phyloP scores from a whole-genome alignment of 1,140 invertebrate genomes.

The Patella vulgata region DNA sequence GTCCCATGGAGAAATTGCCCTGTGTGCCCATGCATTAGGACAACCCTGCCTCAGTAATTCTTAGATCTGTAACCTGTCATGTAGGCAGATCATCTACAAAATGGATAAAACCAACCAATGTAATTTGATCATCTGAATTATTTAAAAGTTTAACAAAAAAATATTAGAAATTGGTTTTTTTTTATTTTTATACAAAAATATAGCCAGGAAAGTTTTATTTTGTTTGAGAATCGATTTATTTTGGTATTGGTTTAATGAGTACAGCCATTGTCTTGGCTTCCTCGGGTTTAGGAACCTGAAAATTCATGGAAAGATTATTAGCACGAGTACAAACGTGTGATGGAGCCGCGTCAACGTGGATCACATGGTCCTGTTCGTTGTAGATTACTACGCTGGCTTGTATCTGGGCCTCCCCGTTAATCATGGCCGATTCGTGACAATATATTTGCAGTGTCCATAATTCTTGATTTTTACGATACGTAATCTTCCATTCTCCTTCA shows the following conservation, averaged over 20 bases:
- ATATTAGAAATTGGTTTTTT: too few relatives aligned
- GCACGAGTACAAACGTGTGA: slow-evolving; percentile 52
- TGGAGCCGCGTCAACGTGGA: slow-evolving; percentile 60
- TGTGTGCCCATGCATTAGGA: too few relatives aligned
- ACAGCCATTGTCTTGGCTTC: slow-evolving; percentile 58
- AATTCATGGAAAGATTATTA: slow-evolving; percentile 53
- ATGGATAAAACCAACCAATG: too few relatives aligned
- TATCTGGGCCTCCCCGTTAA: slow-evolving; percentile 57
- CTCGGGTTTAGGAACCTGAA: slow-evolving; percentile 45
- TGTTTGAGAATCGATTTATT: too few relatives aligned
- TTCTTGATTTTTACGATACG: slow-evolving; percentile 60
- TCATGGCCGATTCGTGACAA: slow-evolving; percentile 61
- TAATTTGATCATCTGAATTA: too few relatives aligned
- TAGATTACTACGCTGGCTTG: slow-evolving; percentile 59
- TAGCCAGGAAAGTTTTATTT: too few relatives aligned
- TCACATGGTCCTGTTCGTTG: slow-evolving; percentile 58
- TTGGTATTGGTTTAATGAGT: slow-evolving; percentile 61
- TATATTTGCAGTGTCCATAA: slow-evolving; percentile 60
- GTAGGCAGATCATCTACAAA: too few relatives aligned
- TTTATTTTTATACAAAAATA: too few relatives aligned
- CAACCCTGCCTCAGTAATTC: too few relatives aligned
- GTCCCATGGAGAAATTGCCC: too few relatives aligned
- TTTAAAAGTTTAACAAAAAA: too few relatives aligned
- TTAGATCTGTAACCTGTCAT: too few relatives aligned
- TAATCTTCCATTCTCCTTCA: slow-evolving; percentile 66